Evolutionary conservation across 2,797 vertebrate genomes (phyloP).

Genomic region (Luscinia luscinia): DNA sequence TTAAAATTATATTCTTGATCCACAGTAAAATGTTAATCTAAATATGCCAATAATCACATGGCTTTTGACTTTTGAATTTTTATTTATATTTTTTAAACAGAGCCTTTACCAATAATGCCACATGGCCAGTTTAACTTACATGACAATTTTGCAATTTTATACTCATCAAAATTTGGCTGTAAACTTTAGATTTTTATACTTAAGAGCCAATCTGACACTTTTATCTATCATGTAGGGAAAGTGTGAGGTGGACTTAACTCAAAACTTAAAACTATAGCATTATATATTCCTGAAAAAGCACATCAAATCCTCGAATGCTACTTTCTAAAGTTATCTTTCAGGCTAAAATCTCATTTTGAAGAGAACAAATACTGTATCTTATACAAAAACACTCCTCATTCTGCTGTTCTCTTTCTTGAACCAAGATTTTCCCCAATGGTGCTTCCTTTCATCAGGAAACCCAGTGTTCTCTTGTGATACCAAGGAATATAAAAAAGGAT

Average conservation of each 20-base stretch:
- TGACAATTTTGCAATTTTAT: not conserved
- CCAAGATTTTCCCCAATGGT: not conserved
- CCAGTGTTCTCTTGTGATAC: not conserved
- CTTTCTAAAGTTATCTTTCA: not conserved
- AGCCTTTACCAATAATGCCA: not conserved
- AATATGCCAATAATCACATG: not conserved
- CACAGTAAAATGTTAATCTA: not conserved
- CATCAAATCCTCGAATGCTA: not conserved
- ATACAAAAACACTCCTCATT: not conserved
- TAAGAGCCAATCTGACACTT: not conserved
- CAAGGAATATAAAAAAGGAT: not conserved
- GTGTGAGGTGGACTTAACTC: not conserved
- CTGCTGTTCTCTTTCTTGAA: not conserved
- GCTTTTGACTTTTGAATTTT: not conserved
- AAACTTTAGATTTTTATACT: not conserved
- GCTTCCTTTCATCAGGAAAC: not conserved
- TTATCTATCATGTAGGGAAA: not conserved
- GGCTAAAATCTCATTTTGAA: not conserved
- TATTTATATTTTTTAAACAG: not conserved
- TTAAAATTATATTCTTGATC: not conserved
- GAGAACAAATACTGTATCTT: not conserved
- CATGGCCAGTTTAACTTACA: not conserved
- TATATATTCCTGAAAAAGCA: not conserved
- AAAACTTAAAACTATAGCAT: not conserved
- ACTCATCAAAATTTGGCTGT: not conserved